These are phyloP conservation scores for Lophura nycthemera DNA, from an alignment of 2,113 vertebrate genomes.

Conservation along the genomic window DNA sequence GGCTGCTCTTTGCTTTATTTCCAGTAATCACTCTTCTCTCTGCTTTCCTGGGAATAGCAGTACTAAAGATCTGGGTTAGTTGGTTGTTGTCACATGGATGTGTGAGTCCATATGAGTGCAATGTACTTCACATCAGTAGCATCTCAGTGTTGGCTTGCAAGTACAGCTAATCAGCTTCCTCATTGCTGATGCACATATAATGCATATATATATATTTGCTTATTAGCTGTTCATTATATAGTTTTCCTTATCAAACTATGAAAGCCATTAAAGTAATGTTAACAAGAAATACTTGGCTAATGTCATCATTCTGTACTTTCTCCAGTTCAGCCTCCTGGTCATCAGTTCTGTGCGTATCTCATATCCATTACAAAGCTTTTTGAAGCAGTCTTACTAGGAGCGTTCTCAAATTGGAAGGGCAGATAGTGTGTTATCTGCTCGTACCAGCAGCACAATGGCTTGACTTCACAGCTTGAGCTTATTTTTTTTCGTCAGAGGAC, in stretches of 20 bases:
- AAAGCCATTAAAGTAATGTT: background rate
- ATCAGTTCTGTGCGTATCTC: background rate
- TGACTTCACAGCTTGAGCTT: background rate
- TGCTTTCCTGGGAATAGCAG: background rate
- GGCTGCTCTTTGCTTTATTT: background rate
- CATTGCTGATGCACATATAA: background rate
- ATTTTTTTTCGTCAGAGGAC: background rate
- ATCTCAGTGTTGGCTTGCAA: background rate
- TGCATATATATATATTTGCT: background rate
- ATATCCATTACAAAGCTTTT: background rate
- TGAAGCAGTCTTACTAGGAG: background rate
- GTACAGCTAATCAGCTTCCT: background rate
- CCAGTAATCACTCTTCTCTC: background rate
- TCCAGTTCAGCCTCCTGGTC: background rate
- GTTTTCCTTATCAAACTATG: background rate
- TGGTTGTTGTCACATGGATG: accelerated
- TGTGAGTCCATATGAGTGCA: background rate
- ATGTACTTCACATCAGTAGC: background rate
- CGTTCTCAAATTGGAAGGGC: background rate
- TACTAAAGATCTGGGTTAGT: background rate
- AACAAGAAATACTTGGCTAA: background rate
- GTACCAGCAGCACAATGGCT: background rate
- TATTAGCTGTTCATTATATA: background rate
- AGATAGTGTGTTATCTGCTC: background rate
- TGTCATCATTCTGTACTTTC: background rate